Conservation (phyloP, 2,113 vertebrate genomes). For the Stegastes partitus region DNA sequence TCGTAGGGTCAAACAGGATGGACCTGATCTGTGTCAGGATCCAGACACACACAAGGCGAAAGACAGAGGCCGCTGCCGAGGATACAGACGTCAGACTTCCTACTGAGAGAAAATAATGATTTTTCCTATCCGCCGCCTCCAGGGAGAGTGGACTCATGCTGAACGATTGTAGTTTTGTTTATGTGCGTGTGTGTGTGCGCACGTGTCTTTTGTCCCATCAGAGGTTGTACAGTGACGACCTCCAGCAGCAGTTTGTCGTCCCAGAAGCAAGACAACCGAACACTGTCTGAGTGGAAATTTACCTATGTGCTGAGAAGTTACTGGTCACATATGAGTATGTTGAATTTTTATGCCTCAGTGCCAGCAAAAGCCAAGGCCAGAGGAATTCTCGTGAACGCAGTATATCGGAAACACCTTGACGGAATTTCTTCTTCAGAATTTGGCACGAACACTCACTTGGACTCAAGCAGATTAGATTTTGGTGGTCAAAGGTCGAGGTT, state of each 20-base stretch:
- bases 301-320: constrained; percentile 59
- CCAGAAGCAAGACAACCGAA: constrained; percentile 80
- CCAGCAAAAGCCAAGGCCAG: too few relatives aligned
- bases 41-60: neutral
- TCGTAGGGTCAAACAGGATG: constrained; percentile 3
- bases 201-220: constrained; percentile 21
- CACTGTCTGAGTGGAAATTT: constrained; percentile 85
- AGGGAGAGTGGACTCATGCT: constrained; percentile 11
- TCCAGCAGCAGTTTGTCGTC: constrained; percentile 36
- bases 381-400: too few relatives aligned
- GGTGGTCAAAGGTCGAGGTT: too few relatives aligned
- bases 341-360: too few relatives aligned
- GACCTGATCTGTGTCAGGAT: constrained; percentile 20
- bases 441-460: too few relatives aligned
- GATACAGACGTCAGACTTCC: constrained; percentile 16
- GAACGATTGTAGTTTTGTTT: neutral
- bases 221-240: constrained; percentile 9
- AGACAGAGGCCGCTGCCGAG: constrained; percentile 5
- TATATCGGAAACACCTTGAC: too few relatives aligned
- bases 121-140: constrained; percentile 7
- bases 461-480: too few relatives aligned
- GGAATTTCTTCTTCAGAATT: too few relatives aligned
- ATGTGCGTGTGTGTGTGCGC: constrained; percentile 2
- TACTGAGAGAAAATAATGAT: constrained; percentile 35
- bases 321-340: constrained; percentile 24